phyloP scores from a whole-genome alignment of 1,140 invertebrate species.

The Lucilia cuprina region DNA sequence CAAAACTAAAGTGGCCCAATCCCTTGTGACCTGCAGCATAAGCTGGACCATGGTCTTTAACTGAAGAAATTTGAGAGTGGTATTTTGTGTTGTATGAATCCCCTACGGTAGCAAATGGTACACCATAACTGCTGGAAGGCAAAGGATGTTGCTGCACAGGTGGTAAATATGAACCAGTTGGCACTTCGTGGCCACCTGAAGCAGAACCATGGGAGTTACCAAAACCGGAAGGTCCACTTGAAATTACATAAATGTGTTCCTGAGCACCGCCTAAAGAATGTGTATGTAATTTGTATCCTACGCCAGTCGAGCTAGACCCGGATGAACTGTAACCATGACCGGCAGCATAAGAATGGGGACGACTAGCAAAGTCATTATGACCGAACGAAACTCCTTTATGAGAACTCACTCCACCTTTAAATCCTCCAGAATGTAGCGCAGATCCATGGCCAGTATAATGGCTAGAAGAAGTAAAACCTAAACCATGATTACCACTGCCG shows the following conservation, averaged over 20 bases:
- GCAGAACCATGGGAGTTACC: neutral
- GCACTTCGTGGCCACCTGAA: neutral
- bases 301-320: neutral
- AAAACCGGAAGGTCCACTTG: neutral
- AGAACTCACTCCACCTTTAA: neutral
- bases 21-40: constrained; percentile 57
- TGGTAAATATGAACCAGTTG: neutral
- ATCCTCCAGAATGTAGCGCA: neutral
- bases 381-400: neutral
- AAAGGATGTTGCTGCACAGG: constrained; percentile 10
- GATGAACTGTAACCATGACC: neutral
- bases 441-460: neutral
- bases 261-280: neutral
- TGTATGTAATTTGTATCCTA: neutral
- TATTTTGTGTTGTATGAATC: neutral
- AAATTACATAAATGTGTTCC: neutral
- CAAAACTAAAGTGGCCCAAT: constrained; percentile 55
- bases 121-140: constrained; percentile 28
- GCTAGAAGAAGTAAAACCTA: neutral
- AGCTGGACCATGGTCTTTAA: constrained; percentile 37
- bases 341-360: neutral
- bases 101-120: neutral
- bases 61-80: neutral
- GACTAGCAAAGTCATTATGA: neutral
- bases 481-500: neutral